Percentiles rank a stretch among this genome's conserved stretches.
phyloP scores from a whole-genome alignment of 2,888 invertebrate species.

The Phlogophora meticulosa region DNA sequence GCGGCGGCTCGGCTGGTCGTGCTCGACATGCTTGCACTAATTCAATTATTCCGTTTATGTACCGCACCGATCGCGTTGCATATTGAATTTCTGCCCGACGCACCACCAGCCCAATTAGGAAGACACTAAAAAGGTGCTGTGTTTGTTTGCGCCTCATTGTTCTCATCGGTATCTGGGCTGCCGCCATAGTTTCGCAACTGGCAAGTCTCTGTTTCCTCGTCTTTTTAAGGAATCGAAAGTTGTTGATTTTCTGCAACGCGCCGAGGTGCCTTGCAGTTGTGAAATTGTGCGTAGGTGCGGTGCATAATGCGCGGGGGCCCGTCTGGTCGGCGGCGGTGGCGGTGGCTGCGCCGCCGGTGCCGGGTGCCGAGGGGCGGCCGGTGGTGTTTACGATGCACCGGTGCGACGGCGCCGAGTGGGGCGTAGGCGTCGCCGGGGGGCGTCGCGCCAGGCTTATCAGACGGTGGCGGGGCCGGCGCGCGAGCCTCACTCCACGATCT shows the following conservation, averaged over 20 bases:
- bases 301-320: conserved; percentile 85
- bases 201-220: conserved; percentile 81
- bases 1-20: conserved; percentile 72
- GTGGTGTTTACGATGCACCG: conserved; percentile 87
- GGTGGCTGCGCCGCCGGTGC: conserved; percentile 71
- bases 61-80: conserved; percentile 86
- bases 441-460: conserved; percentile 91
- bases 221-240: conserved; percentile 90
- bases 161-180: conserved; percentile 85
- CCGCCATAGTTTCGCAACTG: conserved; percentile 83
- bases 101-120: conserved; percentile 88
- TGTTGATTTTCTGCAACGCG: conserved; percentile 83
- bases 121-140: conserved; percentile 86
- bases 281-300: conserved; percentile 88
- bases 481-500: conserved; percentile 89
- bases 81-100: conserved; percentile 86
- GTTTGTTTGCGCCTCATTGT: conserved; percentile 87
- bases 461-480: conserved; percentile 90
- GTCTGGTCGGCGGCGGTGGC: conserved; percentile 79
- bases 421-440: conserved; percentile 91
- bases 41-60: conserved; percentile 89
- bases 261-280: conserved; percentile 79
- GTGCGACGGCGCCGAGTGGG: conserved; percentile 86
- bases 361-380: conserved; percentile 84
- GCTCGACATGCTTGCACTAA: conserved; percentile 84